Evolutionary conservation across 2,113 vertebrate species (phyloP).

Genomic region (Chlorocebus sabaeus): DNA sequence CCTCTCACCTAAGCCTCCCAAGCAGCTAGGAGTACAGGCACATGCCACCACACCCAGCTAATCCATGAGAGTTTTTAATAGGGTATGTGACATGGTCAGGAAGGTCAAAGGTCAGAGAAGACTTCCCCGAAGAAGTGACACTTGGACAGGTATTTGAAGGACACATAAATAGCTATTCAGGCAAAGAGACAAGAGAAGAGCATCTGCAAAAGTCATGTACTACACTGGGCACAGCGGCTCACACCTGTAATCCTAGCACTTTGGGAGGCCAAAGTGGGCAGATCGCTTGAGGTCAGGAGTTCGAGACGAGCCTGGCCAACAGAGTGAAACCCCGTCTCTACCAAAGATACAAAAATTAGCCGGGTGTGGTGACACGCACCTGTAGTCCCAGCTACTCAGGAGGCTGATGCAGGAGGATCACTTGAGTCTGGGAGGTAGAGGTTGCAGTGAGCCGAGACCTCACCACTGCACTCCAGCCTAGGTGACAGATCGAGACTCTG

Average conservation of each 20-base stretch:
- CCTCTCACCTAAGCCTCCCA: too few species aligned
- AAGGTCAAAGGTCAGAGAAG: not conserved
- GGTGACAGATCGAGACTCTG: too few species aligned
- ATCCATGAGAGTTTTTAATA: too few species aligned
- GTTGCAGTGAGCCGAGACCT: too few species aligned
- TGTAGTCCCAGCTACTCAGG: not conserved
- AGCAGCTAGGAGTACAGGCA: too few species aligned
- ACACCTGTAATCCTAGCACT: not conserved
- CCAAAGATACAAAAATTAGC: not conserved
- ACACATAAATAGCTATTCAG: not conserved
- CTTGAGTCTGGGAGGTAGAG: too few species aligned
- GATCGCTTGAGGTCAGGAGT: not conserved
- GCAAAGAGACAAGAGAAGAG: not conserved
- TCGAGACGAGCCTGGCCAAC: not conserved
- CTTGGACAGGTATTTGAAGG: not conserved
- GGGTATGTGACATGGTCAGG: not conserved
- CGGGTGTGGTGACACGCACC: not conserved
- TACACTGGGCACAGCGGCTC: not conserved
- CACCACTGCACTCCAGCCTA: too few species aligned
- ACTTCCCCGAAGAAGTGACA: not conserved
- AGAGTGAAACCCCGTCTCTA: not conserved
- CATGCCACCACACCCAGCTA: too few species aligned
- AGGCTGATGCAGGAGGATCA: not conserved
- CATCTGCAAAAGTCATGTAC: not conserved
- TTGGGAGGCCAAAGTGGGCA: not conserved